These are phyloP conservation scores for Palloptera scutellata DNA, from an alignment of 2,888 invertebrate genomes.

Conservation along the genomic window DNA sequence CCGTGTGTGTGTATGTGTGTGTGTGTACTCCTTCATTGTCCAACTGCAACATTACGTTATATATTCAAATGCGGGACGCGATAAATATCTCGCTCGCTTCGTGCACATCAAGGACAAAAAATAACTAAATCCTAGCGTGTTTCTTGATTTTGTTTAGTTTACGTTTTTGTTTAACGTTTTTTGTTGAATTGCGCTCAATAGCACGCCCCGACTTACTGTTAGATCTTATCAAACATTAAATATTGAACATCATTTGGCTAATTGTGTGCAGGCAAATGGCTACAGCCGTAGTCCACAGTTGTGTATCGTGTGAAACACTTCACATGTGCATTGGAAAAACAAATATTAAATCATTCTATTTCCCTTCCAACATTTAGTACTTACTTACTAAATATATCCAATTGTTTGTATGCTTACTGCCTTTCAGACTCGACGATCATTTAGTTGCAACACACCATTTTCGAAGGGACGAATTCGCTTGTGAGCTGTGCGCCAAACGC, in stretches of 20 bases:
- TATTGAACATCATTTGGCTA: constrained; percentile 64
- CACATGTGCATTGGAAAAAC: constrained; percentile 48
- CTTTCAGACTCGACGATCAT: constrained; percentile 86
- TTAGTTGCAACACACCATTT: constrained; percentile 81
- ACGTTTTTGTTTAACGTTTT: neutral
- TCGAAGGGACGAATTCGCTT: constrained; percentile 79
- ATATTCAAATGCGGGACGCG: neutral
- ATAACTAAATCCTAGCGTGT: constrained; percentile 17
- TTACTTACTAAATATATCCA: too few species aligned
- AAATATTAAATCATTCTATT: too few species aligned
- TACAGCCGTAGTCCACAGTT: constrained; percentile 3
- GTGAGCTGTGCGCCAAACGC: constrained; percentile 83
- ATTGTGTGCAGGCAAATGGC: constrained; percentile 48
- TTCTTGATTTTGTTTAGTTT: constrained; percentile 12
- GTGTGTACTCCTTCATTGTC: neutral
- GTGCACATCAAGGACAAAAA: constrained; percentile 36
- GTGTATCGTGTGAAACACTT: constrained; percentile 52
- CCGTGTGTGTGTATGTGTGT: neutral
- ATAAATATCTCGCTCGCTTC: constrained; percentile 6
- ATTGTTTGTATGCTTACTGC: constrained; percentile 32
- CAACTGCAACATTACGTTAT: neutral
- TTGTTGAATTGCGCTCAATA: too few species aligned
- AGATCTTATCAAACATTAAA: constrained; percentile 63
- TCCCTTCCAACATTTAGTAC: too few species aligned
- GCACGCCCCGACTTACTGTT: constrained; percentile 11